Evolutionary conservation across 2,113 vertebrate genomes (phyloP).

Genomic region (Dermatemys mawii): DNA sequence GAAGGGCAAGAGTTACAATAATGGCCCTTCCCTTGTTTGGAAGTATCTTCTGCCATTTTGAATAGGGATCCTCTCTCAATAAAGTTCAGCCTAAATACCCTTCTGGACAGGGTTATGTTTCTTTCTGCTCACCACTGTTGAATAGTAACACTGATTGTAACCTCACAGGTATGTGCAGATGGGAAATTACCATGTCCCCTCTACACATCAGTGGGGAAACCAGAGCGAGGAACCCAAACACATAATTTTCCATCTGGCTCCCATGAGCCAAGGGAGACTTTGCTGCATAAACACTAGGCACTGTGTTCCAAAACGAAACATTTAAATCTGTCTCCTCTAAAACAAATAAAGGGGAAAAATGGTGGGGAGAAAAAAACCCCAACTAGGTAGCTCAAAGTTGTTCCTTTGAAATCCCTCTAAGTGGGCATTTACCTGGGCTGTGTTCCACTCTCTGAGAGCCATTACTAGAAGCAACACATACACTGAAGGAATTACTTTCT

Average conservation of each 20-base stretch:
- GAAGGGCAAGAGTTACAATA: neutral
- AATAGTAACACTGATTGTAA: neutral
- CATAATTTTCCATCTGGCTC: neutral
- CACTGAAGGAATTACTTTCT: constrained; percentile 47
- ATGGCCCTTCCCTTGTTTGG: neutral
- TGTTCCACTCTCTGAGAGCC: neutral
- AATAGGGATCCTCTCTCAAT: neutral
- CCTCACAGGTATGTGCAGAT: neutral
- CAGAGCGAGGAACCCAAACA: neutral
- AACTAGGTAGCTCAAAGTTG: constrained; percentile 34
- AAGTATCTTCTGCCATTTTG: neutral
- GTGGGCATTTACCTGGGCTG: constrained; percentile 52
- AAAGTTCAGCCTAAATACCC: neutral
- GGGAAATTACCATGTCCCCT: neutral
- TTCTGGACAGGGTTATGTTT: neutral
- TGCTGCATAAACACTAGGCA: neutral
- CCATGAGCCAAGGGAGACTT: neutral
- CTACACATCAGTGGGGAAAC: neutral
- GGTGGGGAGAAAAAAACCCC: neutral
- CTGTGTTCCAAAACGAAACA: neutral
- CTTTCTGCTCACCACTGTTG: neutral
- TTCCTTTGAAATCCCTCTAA: constrained; percentile 63
- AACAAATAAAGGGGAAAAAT: neutral
- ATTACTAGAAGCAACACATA: constrained; percentile 23
- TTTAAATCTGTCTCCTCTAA: neutral